phyloP scores from a whole-genome alignment of 2,888 invertebrate genomes.

The Calliopum simillimum region DNA sequence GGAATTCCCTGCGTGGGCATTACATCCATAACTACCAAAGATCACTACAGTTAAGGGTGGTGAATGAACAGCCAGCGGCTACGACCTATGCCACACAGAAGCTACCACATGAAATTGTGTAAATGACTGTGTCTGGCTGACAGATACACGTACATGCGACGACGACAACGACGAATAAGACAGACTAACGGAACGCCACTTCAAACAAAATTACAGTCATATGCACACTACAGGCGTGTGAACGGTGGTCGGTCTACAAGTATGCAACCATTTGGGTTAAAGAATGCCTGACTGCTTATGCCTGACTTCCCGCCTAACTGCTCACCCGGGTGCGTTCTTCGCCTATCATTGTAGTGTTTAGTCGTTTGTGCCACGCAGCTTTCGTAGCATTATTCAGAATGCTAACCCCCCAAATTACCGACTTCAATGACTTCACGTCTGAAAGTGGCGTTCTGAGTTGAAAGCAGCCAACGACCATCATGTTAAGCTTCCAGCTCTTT shows the following conservation, averaged over 20 bases:
- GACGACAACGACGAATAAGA: background rate
- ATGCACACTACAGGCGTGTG: too few species aligned
- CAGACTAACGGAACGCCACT: background rate
- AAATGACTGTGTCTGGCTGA: conserved; percentile 7
- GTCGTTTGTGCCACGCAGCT: conserved; percentile 48
- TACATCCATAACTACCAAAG: conserved; percentile 25
- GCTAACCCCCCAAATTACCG: conserved; percentile 54
- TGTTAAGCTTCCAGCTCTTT: conserved; percentile 42
- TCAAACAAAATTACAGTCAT: background rate
- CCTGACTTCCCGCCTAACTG: conserved; percentile 19
- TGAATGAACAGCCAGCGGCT: conserved; percentile 33
- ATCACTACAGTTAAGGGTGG: conserved; percentile 21
- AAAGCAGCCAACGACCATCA: conserved; percentile 48
- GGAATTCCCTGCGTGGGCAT: conserved; percentile 38
- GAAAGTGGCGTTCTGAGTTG: conserved; percentile 52
- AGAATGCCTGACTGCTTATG: conserved; percentile 12
- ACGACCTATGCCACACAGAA: conserved; percentile 42
- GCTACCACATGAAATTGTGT: conserved; percentile 21
- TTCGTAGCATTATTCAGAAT: background rate
- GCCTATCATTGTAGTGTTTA: conserved; percentile 10
- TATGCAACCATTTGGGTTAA: too few species aligned
- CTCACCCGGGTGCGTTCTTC: conserved; percentile 2
- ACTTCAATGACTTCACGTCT: conserved; percentile 59
- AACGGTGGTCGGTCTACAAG: background rate
- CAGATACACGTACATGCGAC: background rate